Evolutionary conservation across 2,113 vertebrate genomes (phyloP).

Genomic region (Melospiza melodia): DNA sequence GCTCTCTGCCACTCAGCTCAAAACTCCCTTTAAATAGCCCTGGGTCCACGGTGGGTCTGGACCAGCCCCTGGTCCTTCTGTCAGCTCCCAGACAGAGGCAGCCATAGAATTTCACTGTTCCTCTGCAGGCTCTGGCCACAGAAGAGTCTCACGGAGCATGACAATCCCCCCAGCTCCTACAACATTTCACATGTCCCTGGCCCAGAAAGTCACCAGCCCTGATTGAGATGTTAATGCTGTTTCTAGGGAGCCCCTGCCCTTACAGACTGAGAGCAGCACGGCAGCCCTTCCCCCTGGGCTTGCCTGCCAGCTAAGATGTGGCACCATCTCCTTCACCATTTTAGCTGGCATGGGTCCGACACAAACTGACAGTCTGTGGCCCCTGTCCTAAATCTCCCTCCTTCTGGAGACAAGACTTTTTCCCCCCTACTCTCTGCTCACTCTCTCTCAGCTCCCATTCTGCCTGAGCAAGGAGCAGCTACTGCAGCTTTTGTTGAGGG

Average conservation of each 20-base stretch:
- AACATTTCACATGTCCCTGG: background rate
- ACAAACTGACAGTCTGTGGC: background rate
- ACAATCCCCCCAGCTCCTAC: background rate
- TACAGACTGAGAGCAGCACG: background rate
- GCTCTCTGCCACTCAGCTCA: background rate
- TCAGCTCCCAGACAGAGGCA: background rate
- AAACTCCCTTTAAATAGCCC: background rate
- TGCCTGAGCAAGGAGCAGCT: background rate
- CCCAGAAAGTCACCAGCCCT: background rate
- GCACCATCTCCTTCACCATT: background rate
- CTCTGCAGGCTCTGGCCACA: background rate
- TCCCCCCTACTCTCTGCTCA: background rate
- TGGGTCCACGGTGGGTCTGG: background rate
- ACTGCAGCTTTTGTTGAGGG: background rate
- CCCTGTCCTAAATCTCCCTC: background rate
- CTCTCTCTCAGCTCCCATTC: background rate
- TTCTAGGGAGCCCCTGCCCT: slow-evolving; percentile 45
- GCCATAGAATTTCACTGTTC: background rate
- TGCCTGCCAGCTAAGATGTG: background rate
- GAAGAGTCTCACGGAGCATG: background rate
- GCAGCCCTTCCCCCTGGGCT: background rate
- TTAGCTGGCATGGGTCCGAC: background rate
- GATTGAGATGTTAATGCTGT: slow-evolving; percentile 55
- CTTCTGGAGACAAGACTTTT: background rate
- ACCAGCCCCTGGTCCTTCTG: background rate